Conservation (phyloP, 64 coral and sea anemone genomes). For the Montipora foliosa region DNA sequence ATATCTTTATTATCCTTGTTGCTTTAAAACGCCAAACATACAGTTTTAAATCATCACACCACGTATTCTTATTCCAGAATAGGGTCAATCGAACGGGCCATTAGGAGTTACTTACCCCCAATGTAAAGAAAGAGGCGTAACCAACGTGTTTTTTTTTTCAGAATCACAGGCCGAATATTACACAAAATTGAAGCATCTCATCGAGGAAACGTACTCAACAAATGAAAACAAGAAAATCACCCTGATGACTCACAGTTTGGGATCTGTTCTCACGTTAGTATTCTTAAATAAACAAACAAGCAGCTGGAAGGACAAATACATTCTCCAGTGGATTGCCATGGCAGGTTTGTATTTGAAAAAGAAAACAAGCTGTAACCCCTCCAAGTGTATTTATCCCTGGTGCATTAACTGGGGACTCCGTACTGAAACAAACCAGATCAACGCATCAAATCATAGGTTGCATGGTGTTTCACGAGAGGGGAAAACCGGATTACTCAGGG, state of each 20-base stretch:
- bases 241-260: slow-evolving; percentile 85
- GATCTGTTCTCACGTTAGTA: slow-evolving; percentile 77
- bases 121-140: background rate
- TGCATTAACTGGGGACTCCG: too few species aligned
- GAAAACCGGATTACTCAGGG: too few species aligned
- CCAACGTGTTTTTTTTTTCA: background rate
- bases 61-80: too few species aligned
- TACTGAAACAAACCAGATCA: too few species aligned
- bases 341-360: slow-evolving; percentile 15
- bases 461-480: background rate
- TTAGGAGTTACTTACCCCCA: too few species aligned
- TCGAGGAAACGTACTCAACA: slow-evolving; percentile 80
- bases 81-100: too few species aligned
- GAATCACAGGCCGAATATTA: slow-evolving; percentile 74
- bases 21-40: too few species aligned
- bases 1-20: too few species aligned
- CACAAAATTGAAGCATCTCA: slow-evolving; percentile 53
- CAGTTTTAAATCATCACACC: too few species aligned
- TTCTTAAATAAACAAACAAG: slow-evolving; percentile 86
- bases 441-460: too few species aligned
- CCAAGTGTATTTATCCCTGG: too few species aligned
- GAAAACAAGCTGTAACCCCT: too few species aligned
- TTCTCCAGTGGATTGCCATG: slow-evolving; percentile 79
- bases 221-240: slow-evolving; percentile 79
- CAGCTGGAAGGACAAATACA: slow-evolving; percentile 88